Base-by-base conservation (phyloP, 1,140 invertebrate genomes). In the fruit fly (Drosophila melanogaster) region DNA sequence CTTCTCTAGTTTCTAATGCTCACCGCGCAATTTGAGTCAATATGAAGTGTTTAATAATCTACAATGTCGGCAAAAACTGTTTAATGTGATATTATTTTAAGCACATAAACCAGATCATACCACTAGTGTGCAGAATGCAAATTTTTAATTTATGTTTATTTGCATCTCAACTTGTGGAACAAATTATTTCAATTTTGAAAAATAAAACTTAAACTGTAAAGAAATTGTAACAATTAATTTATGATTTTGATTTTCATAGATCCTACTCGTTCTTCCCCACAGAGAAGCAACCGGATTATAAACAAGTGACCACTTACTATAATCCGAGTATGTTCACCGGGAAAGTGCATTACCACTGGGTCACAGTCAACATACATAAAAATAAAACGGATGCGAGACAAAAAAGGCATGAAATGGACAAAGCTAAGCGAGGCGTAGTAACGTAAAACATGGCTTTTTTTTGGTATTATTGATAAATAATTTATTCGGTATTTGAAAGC, bases 1-100 rank as follows among this genome's bases (percentile, higher is more conserved):
- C 17, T 38, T 26, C 59, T 59, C 19, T 70, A 78, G 55, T 64
- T 60, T 57, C 53, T 54, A 40, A 66, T 57, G 37, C 41, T 44
- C 33, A 38, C 26, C 46, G 43, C 38, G 56, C 55, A n/a, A 56
- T 30, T 78, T 70, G 66, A 72, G 58, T 61, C 43, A 51, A 59
- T 62, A 60, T 24, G 56, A 79, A 81, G 78, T 85, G 76, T 79
- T 79, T 79, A 61, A 50, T 51, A 59, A 37, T 24, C 35, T 51
- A 35, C 26, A 19, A 51, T 33, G 49, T 54, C 59, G 43, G 41
- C 35, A n/a, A 72, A 73, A 87, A 71, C 53, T 74, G 81, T 76
- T 90, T 86, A 66, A 79, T 90, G 87, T 90, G 87, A 90, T 90
- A 90, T 90, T 86, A 90, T 90, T 80, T 90, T 90, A 90, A 90